Conservation (phyloP, 2,797 vertebrate species). For the Chlorospingus flavigularis region DNA sequence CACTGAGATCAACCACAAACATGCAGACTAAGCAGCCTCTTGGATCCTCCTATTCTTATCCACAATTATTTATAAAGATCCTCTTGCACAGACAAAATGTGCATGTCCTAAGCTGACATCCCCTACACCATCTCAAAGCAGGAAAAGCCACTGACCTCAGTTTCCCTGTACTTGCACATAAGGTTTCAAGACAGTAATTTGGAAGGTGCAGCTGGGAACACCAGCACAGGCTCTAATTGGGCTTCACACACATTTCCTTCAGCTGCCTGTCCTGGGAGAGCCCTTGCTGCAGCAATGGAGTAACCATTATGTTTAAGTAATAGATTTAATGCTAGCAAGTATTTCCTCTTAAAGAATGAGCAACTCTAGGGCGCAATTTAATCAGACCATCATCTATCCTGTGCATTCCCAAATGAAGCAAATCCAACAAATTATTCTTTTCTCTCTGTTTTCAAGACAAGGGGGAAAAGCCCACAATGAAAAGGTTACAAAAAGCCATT, state of each 20-base stretch:
- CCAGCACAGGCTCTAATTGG: not conserved
- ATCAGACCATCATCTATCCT: not conserved
- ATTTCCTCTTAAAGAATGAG: not conserved
- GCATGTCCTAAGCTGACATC: not conserved
- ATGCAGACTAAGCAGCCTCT: not conserved
- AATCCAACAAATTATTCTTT: not conserved
- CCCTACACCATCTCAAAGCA: not conserved
- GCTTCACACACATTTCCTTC: not conserved
- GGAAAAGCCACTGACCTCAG: not conserved
- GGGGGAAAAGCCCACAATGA: rapidly evolving
- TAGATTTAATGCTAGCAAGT: not conserved
- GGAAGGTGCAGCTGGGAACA: not conserved
- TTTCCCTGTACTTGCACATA: not conserved
- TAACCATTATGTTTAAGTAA: not conserved
- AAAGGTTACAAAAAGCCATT: not conserved
- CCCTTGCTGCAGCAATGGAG: not conserved
- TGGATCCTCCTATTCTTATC: not conserved
- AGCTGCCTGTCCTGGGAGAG: not conserved
- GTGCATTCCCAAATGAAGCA: not conserved
- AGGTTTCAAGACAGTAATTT: not conserved
- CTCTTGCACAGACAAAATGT: not conserved
- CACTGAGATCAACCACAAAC: not conserved
- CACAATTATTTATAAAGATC: not conserved
- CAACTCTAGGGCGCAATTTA: not conserved
- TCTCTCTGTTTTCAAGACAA: not conserved